These are phyloP conservation scores for Mermis nigrescens DNA, from an alignment of 2,888 invertebrate genomes.

Conservation along the genomic window DNA sequence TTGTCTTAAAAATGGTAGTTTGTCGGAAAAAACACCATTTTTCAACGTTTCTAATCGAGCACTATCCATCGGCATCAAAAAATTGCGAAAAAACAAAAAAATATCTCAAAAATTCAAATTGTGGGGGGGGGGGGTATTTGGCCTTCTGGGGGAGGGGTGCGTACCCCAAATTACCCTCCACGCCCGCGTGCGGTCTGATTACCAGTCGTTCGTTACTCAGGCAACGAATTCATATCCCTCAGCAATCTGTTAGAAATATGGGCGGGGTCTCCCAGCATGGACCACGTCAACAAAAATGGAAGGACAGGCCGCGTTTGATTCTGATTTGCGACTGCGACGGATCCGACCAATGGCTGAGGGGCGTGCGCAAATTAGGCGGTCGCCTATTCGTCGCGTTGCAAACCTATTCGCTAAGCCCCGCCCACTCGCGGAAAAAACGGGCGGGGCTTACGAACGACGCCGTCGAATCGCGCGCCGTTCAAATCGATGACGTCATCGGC, in stretches of 20 bases:
- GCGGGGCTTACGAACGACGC: not conserved
- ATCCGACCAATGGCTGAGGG: conserved; percentile 30
- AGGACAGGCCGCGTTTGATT: conserved; percentile 28
- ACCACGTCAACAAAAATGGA: conserved; percentile 12
- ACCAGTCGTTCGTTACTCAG: too few species aligned
- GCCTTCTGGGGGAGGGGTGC: too few species aligned
- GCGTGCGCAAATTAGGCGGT: conserved; percentile 14
- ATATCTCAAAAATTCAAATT: too few species aligned
- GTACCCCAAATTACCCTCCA: too few species aligned
- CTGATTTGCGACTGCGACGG: conserved; percentile 30
- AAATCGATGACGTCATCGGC: not conserved
- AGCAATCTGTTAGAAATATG: conserved; percentile 31
- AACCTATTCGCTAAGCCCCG: conserved; percentile 21
- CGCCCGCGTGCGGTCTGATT: too few species aligned
- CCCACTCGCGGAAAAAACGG: conserved; percentile 16
- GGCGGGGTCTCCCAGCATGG: conserved; percentile 13
- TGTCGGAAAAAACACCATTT: too few species aligned
- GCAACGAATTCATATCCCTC: conserved; percentile 11
- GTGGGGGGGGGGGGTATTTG: too few species aligned
- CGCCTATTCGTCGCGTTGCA: conserved; percentile 29
- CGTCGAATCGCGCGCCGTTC: not conserved
- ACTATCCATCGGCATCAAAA: too few species aligned
- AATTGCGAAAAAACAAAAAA: too few species aligned
- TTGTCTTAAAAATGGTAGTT: too few species aligned
- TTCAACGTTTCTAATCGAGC: too few species aligned